Evolutionary conservation across 2,888 invertebrate species (phyloP).

Genomic region (Temnothorax unifasciatus): DNA sequence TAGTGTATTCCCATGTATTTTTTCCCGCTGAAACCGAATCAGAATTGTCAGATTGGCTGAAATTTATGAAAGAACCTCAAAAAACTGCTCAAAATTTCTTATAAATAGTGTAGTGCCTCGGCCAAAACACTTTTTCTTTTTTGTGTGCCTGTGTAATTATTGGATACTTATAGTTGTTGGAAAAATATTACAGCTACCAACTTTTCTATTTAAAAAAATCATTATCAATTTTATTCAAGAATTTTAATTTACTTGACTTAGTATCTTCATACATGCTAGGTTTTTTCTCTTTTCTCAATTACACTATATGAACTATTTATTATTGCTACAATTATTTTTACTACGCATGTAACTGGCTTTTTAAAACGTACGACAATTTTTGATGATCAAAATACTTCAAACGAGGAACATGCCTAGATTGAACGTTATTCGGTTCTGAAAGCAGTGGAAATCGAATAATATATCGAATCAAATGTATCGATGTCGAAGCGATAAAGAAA

Average conservation of each 20-base stretch:
- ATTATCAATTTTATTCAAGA: not conserved
- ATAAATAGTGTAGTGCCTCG: too few species aligned
- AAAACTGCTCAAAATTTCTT: too few species aligned
- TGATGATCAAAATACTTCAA: not conserved
- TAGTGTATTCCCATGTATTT: too few species aligned
- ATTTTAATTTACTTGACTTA: conserved; percentile 10
- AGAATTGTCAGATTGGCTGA: too few species aligned
- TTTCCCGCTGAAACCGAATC: too few species aligned
- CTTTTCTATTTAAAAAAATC: conserved; percentile 5
- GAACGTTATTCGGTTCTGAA: not conserved
- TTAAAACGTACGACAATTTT: not conserved
- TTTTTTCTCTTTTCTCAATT: conserved; percentile 1
- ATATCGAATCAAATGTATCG: not conserved
- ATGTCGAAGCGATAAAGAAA: not conserved
- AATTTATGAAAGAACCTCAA: too few species aligned
- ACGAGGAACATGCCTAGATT: not conserved
- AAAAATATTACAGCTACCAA: not conserved
- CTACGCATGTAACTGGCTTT: not conserved
- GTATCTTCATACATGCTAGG: not conserved
- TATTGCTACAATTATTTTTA: not conserved
- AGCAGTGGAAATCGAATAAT: not conserved
- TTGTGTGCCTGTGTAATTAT: too few species aligned
- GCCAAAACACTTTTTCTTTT: too few species aligned
- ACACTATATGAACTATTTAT: not conserved
- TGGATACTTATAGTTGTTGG: not conserved